Evolutionary conservation across 2,888 invertebrate genomes (phyloP).

Genomic region (Brenthis hecate): DNA sequence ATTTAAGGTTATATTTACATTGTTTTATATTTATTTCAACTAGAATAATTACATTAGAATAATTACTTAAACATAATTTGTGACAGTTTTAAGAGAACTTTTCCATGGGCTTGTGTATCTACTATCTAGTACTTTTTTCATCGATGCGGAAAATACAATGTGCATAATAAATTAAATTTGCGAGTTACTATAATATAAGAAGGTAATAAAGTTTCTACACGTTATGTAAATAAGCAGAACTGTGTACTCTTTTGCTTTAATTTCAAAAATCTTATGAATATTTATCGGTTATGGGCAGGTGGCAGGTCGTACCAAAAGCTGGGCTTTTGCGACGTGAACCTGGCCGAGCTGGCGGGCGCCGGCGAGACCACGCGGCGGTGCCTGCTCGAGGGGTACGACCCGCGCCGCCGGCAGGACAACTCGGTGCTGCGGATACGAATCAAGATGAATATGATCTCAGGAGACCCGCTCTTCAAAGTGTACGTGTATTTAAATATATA

Average conservation of each 20-base stretch:
- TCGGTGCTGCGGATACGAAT: slow-evolving; percentile 96
- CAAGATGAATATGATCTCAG: slow-evolving; percentile 96
- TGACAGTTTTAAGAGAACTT: too few relatives aligned
- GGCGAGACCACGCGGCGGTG: slow-evolving; percentile 93
- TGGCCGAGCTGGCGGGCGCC: slow-evolving; percentile 97
- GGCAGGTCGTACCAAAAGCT: slow-evolving; percentile 96
- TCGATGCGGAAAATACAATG: too few relatives aligned
- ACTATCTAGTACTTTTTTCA: too few relatives aligned
- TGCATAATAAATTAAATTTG: too few relatives aligned
- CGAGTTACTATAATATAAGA: too few relatives aligned
- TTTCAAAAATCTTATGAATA: not conserved
- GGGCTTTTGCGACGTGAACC: slow-evolving; percentile 98
- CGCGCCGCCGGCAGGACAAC: slow-evolving; percentile 96
- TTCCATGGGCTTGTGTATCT: too few relatives aligned
- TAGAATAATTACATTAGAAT: too few relatives aligned
- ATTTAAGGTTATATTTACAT: too few relatives aligned
- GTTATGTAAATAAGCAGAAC: not conserved
- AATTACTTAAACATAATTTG: too few relatives aligned
- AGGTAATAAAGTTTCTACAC: too few relatives aligned
- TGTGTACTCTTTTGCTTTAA: not conserved
- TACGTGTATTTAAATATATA: too few relatives aligned
- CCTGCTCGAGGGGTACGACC: slow-evolving; percentile 97
- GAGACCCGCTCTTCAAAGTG: slow-evolving; percentile 99
- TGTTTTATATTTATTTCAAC: too few relatives aligned
- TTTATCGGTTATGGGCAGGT: slow-evolving; percentile 52